Percentiles rank a stretch among this genome's conserved stretches.
These are phyloP conservation scores for Athetis lepigone DNA, from an alignment of 2,888 invertebrate species.

Conservation along the genomic window DNA sequence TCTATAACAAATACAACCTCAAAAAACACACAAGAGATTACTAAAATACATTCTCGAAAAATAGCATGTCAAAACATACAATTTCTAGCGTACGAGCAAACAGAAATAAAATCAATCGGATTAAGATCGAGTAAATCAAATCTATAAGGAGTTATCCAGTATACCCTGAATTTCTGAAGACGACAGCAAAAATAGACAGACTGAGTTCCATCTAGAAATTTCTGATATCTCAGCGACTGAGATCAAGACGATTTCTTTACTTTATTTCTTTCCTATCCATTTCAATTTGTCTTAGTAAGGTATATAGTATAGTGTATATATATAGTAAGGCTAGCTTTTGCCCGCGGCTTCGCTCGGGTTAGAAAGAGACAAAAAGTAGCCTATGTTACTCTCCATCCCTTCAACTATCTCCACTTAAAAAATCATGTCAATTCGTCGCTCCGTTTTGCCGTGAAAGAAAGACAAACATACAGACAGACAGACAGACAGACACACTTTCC, in stretches of 20 bases:
- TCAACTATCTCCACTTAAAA: no score
- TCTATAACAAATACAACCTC: not conserved
- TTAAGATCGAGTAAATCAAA: slow-evolving; percentile 48
- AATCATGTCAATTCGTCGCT: no score
- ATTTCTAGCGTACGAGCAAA: slow-evolving; percentile 1
- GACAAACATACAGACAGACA: no score
- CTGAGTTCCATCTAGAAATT: slow-evolving; percentile 4
- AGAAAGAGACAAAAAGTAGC: no score
- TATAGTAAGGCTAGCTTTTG: no score
- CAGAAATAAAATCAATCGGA: slow-evolving; percentile 39
- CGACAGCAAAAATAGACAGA: slow-evolving; percentile 52
- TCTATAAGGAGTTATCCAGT: slow-evolving; percentile 38
- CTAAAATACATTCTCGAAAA: slow-evolving; percentile 2
- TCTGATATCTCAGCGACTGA: slow-evolving; percentile 28
- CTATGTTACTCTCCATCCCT: no score
- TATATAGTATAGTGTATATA: no score
- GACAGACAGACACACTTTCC: no score
- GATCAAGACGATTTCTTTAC: slow-evolving; percentile 11
- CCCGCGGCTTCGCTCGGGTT: no score
- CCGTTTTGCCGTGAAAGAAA: no score
- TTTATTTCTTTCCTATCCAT: slow-evolving; percentile 5
- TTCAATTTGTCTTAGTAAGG: slow-evolving; percentile 22
- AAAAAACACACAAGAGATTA: not conserved
- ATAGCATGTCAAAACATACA: not conserved
- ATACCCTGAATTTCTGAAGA: slow-evolving; percentile 37